Conservation (phyloP, 2,113 vertebrate species). For the Equus przewalskii region DNA sequence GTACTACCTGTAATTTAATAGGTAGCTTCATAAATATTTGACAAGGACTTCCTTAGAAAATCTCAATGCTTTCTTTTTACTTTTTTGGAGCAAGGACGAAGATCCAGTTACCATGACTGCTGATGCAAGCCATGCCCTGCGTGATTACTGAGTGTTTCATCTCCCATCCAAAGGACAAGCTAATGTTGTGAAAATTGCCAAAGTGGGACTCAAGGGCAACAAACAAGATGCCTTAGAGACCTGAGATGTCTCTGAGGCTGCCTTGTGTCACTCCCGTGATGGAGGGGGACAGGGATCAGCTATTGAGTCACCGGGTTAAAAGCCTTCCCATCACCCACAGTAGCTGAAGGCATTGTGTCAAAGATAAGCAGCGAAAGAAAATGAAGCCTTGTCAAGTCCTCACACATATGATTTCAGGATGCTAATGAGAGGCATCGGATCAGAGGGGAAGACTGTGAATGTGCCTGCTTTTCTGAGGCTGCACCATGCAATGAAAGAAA, state of each 20-base stretch:
- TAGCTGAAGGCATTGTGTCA: slow-evolving; percentile 61
- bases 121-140: neutral
- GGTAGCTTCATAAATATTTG: slow-evolving; percentile 13
- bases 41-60: slow-evolving; percentile 49
- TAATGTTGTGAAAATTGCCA: slow-evolving; percentile 78
- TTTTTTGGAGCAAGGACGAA: slow-evolving; percentile 63
- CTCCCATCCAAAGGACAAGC: slow-evolving; percentile 61
- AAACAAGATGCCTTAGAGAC: slow-evolving; percentile 69
- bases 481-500: neutral
- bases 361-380: slow-evolving; percentile 76
- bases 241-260: slow-evolving; percentile 34
- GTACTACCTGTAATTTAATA: neutral
- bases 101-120: neutral
- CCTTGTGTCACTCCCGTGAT: slow-evolving; percentile 39
- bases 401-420: slow-evolving; percentile 78
- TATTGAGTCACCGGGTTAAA: slow-evolving; percentile 84
- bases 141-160: slow-evolving; percentile 66
- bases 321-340: slow-evolving; percentile 86
- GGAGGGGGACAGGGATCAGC: slow-evolving; percentile 64
- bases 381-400: slow-evolving; percentile 82
- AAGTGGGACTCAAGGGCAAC: slow-evolving; percentile 62
- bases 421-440: slow-evolving; percentile 73
- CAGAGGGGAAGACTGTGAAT: slow-evolving; percentile 5
- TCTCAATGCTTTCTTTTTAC: neutral
- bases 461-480: neutral